Evolutionary conservation across 2,797 vertebrate genomes (phyloP), one percentile per base, ranked within the genome.

Genomic region (Lepilemur septentrionalis): DNA sequence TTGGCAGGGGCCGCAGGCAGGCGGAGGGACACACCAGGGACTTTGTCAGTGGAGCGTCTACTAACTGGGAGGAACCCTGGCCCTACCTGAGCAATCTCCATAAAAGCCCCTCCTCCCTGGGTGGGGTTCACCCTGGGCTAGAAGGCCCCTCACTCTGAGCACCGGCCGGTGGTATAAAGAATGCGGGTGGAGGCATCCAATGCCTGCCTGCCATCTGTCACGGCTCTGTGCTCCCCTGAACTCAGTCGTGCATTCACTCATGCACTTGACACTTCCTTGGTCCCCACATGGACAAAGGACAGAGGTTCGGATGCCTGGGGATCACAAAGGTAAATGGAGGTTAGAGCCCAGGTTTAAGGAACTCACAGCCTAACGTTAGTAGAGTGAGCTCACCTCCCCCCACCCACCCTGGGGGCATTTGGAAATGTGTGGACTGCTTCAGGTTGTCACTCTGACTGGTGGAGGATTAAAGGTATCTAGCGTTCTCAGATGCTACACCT

Each of bases 1-100:
- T 0, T 38, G 67, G 25, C 5, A 1, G 0, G 69, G 25, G 15
- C 4, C 3, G 48, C 12, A 13, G 48, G 13, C 14, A 13, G 13
- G 38, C 4, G 41, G 50, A 35, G 23, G 32, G 22, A 76, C 7
- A 32, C 6, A 35, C 46, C 52, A 63, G 57, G 32, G 52, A 70
- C 75, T 78, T 12, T 78, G 76, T 73, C 67, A 83, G 61, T n/a
- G 41, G 70, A 69, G 30, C 32, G 38, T 55, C 46, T 46, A 22
- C 22, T 14, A 17, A 23, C 43, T 25, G 52, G 22, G 84, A n/a
- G 32, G 8, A 20, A 46, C 41, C 25, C 30, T 57, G 46, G 50
- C 30, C 73, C 89, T 81, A 12, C 50, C 20, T 43, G 1, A 81
- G 46, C 20, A 57, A 48, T 12, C 76, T 23, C 61, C 57, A 55